Conservation (phyloP, 2,797 vertebrate species). For the Ibycter americanus region DNA sequence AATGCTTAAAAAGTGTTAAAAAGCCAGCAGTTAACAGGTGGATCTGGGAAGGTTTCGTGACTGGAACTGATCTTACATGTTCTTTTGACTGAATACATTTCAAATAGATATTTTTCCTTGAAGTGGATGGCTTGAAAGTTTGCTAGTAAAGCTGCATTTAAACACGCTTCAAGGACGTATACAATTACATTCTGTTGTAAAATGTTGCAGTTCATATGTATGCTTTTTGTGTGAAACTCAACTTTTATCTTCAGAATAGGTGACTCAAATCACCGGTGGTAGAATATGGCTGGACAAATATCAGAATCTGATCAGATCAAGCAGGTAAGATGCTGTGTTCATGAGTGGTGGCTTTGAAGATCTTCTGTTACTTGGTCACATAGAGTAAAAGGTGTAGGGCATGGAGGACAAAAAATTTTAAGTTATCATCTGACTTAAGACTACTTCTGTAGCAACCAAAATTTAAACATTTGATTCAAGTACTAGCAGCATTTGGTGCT, state of each 20-base stretch:
- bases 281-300: conserved; percentile 88
- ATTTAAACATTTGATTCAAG: background rate
- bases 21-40: background rate
- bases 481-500: background rate
- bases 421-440: background rate
- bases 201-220: background rate
- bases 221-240: background rate
- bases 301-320: conserved; percentile 95
- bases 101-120: background rate
- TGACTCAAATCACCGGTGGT: conserved; percentile 9
- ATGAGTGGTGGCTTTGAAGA: background rate
- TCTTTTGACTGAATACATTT: background rate
- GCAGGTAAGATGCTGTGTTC: conserved; percentile 82
- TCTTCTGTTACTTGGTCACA: background rate
- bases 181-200: background rate
- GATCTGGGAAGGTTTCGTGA: background rate
- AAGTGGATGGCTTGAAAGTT: background rate
- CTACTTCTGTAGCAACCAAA: background rate
- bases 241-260: conserved; percentile 59
- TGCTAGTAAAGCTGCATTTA: background rate
- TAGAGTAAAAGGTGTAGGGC: background rate
- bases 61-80: background rate
- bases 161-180: background rate
- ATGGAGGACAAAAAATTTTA: background rate
- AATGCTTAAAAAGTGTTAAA: background rate